Evolutionary conservation across 2,888 invertebrate species (phyloP), one percentile per base, ranked within the genome.

Genomic region (Ceriagrion tenellum): DNA sequence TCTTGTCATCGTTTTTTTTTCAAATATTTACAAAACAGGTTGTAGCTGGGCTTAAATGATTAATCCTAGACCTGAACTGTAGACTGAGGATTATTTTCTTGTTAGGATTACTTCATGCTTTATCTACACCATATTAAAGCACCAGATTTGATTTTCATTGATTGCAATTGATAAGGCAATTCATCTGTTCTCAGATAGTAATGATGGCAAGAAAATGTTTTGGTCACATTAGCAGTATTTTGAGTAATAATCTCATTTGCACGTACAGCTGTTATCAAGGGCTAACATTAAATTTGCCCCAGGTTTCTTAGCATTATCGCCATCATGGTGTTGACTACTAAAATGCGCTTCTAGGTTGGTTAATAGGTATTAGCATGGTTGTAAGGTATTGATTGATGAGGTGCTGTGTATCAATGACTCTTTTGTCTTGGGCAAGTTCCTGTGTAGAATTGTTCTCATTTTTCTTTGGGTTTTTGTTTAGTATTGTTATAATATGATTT

Each of bases 321-420:
- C 93, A 93, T 69, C 93, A 93, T 93, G 93, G 93, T 93, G 93
- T 93, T 93, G 63, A 93, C 93, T 93, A 93, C 93, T 93, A 93
- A 93, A 93, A 93, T 93, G 93, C 93, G 93, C 93, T 93, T 93
- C 93, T 93, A 93, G 93, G 93, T 93, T 93, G 93, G 93, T 95
- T 95, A 91, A 89, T 95, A 95, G 95, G 95, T 95, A 95, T 95
- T 95, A 95, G 95, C 93, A 74, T 95, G 95, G 95, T 95, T 95
- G 95, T 95, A 95, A 95, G 95, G 95, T 95, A 89, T 95, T 95
- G 95, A 93, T 93, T 93, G 93, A 93, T 69, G 93, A 93, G 93
- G 95, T 95, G 95, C 95, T 95, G 95, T 95, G 95, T 93, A 74
- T 74, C 74, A 89, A 90, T 74, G 88, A 95, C 95, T 88, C 63